A percentile compares a stretch with the other conserved stretches of the same genome.
Conservation (phyloP, 2,888 invertebrate genomes). For the Melipona bicolor region DNA sequence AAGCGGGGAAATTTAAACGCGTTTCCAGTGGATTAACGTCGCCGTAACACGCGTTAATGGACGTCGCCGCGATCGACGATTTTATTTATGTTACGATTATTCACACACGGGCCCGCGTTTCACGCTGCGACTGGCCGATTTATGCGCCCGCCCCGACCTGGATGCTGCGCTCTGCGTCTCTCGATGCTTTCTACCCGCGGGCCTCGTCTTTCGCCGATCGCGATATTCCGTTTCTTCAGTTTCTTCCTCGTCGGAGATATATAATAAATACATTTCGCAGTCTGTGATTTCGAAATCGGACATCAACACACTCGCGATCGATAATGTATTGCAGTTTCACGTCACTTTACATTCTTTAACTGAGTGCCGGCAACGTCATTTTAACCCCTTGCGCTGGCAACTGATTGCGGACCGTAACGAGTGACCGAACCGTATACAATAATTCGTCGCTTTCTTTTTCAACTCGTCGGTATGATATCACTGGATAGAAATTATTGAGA, state of each 20-base stretch:
- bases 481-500: too few species aligned
- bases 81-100: conserved; percentile 47
- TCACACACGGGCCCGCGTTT: conserved; percentile 6
- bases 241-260: background rate
- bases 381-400: too few species aligned
- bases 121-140: conserved; percentile 28
- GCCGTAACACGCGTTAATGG: conserved; percentile 45
- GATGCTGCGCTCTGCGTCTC: conserved; percentile 24
- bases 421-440: too few species aligned
- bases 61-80: conserved; percentile 27
- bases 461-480: too few species aligned
- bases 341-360: too few species aligned
- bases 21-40: conserved; percentile 31
- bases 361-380: too few species aligned
- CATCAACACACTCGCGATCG: background rate
- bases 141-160: conserved; percentile 31
- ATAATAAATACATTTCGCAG: background rate
- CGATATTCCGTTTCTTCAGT: background rate
- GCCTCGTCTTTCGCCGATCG: conserved; percentile 19
- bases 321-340: too few species aligned
- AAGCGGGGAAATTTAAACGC: conserved; percentile 34
- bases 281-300: background rate
- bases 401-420: too few species aligned
- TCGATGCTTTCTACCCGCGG: conserved; percentile 15
- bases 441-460: too few species aligned